A percentile compares a stretch with the other conserved stretches of the same genome.
Conservation (phyloP, 2,888 invertebrate genomes). For the Crepidodera aurea region DNA sequence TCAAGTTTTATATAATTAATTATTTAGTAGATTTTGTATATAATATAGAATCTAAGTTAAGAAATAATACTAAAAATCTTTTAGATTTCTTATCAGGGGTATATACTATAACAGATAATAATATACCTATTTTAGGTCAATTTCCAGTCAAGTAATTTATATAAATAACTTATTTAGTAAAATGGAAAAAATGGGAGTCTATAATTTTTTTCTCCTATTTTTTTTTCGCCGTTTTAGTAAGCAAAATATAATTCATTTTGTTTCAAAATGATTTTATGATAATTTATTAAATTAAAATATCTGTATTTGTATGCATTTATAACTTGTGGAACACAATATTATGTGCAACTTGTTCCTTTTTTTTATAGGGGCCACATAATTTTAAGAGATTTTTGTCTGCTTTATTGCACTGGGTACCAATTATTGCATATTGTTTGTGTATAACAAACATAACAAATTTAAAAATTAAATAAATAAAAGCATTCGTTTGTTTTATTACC, state of each 20-base stretch:
- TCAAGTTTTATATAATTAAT: constrained; percentile 14
- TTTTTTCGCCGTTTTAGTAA: constrained; percentile 5
- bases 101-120: constrained; percentile 8
- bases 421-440: constrained; percentile 42
- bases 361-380: constrained; percentile 40
- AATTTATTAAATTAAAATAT: constrained; percentile 45
- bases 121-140: constrained; percentile 23
- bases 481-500: neutral
- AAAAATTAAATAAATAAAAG: constrained; percentile 26
- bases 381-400: constrained; percentile 45
- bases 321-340: constrained; percentile 48
- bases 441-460: constrained; percentile 36
- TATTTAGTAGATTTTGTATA: constrained; percentile 20
- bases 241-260: constrained; percentile 40
- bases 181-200: constrained; percentile 5
- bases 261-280: constrained; percentile 43
- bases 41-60: neutral
- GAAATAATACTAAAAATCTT: neutral
- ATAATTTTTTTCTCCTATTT: neutral
- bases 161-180: constrained; percentile 22
- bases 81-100: neutral
- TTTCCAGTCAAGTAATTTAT: constrained; percentile 26
- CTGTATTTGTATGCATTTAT: constrained; percentile 43
- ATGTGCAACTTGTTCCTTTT: constrained; percentile 48
- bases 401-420: constrained; percentile 50